Evolutionary conservation across 2,113 vertebrate species (phyloP).

Genomic region (Syngnathoides biaculeatus): DNA sequence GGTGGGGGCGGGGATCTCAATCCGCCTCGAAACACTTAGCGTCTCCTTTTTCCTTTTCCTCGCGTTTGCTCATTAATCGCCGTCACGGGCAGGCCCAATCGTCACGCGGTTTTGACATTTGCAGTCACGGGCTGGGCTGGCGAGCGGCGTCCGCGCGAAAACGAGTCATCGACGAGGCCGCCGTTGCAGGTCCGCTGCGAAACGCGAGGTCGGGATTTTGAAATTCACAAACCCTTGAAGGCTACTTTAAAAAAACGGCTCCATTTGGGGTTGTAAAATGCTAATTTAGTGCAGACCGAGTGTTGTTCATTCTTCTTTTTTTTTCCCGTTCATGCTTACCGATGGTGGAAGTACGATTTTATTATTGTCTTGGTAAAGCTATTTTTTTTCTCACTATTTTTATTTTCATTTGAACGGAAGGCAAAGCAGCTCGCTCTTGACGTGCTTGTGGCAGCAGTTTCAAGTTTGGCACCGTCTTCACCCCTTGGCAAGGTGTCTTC

Average conservation of each 20-base stretch:
- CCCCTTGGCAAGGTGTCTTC: constrained; percentile 8
- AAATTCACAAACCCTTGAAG: not conserved
- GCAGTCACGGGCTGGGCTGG: constrained; percentile 3
- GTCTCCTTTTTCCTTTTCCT: not conserved
- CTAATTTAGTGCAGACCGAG: not conserved
- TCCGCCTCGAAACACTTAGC: not conserved
- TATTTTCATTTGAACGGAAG: not conserved
- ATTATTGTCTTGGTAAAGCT: not conserved
- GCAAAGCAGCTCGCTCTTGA: constrained; percentile 1
- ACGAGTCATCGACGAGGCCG: constrained; percentile 4
- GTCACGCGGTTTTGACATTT: constrained; percentile 4
- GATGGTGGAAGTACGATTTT: not conserved
- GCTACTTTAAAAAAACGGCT: not conserved
- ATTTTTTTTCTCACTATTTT: not conserved
- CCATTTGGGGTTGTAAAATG: not conserved
- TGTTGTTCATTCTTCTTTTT: constrained; percentile 3
- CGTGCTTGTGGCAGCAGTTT: not conserved
- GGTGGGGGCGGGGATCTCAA: no score
- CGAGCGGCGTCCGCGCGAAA: constrained; percentile 2
- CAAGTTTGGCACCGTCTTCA: constrained; percentile 7
- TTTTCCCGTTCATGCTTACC: not conserved
- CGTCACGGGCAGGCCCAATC: not conserved
- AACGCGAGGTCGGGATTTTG: not conserved
- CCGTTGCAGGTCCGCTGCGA: not conserved
- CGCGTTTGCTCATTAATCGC: constrained; percentile 2